phyloP scores from a whole-genome alignment of 2,797 vertebrate genomes.

The Danio albolineatus region DNA sequence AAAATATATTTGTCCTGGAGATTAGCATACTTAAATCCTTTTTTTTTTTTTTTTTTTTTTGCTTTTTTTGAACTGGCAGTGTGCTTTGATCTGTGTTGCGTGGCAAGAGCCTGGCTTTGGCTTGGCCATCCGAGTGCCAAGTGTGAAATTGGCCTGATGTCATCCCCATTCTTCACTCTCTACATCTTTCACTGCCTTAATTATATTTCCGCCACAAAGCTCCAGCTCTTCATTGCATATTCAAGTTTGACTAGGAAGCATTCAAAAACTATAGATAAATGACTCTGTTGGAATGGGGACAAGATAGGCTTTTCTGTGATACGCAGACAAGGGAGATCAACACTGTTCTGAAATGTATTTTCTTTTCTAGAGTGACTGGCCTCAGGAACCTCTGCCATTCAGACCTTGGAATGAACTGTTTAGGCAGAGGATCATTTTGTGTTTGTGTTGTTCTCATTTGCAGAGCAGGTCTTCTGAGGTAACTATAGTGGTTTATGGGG shows the following conservation, averaged over 20 bases:
- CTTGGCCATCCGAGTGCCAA: slow-evolving; percentile 88
- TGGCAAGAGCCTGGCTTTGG: slow-evolving; percentile 88
- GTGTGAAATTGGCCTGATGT: slow-evolving; percentile 99
- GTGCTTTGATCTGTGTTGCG: slow-evolving; percentile 97
- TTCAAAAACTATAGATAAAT: slow-evolving; percentile 87
- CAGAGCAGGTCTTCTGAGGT: background rate
- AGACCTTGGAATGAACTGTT: slow-evolving; percentile 39
- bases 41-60: too few species aligned
- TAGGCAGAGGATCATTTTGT: slow-evolving; percentile 29
- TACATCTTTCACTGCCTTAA: slow-evolving; percentile 92
- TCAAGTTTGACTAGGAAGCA: slow-evolving; percentile 96
- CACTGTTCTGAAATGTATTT: slow-evolving; percentile 75
- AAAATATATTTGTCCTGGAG: slow-evolving; percentile 99
- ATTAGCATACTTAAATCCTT: slow-evolving; percentile 98
- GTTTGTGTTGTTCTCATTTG: background rate
- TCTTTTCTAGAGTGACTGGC: slow-evolving; percentile 70
- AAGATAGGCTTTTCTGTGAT: slow-evolving; percentile 76
- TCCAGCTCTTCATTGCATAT: slow-evolving; percentile 91
- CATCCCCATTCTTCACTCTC: slow-evolving; percentile 94
- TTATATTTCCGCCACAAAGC: slow-evolving; percentile 99
- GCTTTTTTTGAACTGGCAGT: slow-evolving; percentile 86
- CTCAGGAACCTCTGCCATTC: slow-evolving; percentile 70
- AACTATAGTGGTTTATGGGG: background rate
- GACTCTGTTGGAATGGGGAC: slow-evolving; percentile 84
- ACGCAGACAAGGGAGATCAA: slow-evolving; percentile 72